Percentiles rank a stretch among this genome's conserved stretches.
Evolutionary conservation across 1,140 invertebrate genomes (phyloP).

Genomic region (Choristoneura fumiferana): DNA sequence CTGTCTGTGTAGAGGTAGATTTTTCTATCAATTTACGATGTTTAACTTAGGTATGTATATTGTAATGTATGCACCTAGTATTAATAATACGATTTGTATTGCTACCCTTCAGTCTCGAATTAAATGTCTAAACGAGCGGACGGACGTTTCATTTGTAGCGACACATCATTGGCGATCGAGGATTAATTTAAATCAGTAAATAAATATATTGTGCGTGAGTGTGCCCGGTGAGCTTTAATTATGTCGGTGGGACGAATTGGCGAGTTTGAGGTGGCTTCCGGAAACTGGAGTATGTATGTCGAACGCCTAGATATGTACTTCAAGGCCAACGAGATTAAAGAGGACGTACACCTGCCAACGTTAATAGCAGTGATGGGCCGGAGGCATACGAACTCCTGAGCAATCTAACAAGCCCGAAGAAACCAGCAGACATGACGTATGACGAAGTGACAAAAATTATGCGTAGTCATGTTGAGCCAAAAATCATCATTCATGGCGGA

Average conservation of each 20-base stretch:
- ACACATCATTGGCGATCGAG: not conserved
- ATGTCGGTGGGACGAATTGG: not conserved
- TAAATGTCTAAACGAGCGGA: too few relatives aligned
- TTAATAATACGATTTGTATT: too few relatives aligned
- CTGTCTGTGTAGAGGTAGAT: too few relatives aligned
- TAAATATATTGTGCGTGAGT: not conserved
- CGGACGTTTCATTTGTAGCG: too few relatives aligned
- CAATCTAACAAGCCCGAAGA: not conserved
- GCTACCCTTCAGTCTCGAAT: too few relatives aligned
- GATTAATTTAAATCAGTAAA: too few relatives aligned
- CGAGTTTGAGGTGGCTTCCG: not conserved
- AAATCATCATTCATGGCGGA: not conserved
- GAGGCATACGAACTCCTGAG: not conserved
- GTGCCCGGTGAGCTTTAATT: not conserved
- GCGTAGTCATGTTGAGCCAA: not conserved
- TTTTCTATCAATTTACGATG: too few relatives aligned
- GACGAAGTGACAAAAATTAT: not conserved
- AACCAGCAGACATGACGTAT: constrained; percentile 1
- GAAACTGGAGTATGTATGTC: not conserved
- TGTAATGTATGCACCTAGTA: too few relatives aligned
- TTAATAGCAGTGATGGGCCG: not conserved
- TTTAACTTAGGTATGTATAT: too few relatives aligned
- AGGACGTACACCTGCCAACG: not conserved
- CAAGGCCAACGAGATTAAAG: not conserved
- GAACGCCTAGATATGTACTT: constrained; percentile 4